These are phyloP conservation scores for Sepiola atlantica DNA, from an alignment of 2,888 invertebrate genomes.

Conservation along the genomic window DNA sequence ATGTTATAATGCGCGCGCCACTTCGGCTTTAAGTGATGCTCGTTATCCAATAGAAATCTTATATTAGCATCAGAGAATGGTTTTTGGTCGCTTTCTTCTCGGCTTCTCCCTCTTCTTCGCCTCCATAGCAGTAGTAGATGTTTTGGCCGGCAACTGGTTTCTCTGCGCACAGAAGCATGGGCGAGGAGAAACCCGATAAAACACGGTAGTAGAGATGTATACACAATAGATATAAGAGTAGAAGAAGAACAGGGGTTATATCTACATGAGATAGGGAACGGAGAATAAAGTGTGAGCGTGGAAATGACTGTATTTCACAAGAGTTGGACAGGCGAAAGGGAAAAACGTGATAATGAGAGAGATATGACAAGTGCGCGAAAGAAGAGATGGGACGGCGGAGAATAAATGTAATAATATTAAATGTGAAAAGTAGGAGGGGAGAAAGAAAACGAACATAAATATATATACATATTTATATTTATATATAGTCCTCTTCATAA, in stretches of 20 bases:
- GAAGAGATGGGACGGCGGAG: not conserved
- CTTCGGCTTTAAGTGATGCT: not conserved
- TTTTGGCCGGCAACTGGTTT: not conserved
- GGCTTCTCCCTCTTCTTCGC: not conserved
- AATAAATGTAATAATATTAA: not conserved
- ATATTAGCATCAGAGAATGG: not conserved
- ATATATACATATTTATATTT: not conserved
- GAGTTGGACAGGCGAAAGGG: not conserved
- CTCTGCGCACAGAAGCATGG: not conserved
- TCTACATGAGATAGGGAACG: not conserved
- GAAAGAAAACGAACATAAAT: not conserved
- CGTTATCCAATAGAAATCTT: not conserved
- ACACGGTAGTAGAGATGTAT: not conserved
- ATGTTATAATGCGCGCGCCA: not conserved
- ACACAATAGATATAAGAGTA: not conserved
- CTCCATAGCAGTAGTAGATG: slow-evolving; percentile 19
- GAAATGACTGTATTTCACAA: slow-evolving; percentile 24
- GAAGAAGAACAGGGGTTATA: not conserved
- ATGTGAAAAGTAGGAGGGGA: not conserved
- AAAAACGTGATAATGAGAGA: not conserved
- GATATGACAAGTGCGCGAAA: not conserved
- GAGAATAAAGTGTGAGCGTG: not conserved
- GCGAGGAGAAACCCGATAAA: not conserved
- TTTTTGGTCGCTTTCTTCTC: not conserved
- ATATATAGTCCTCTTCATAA: not conserved